Percentiles rank a stretch among this genome's conserved stretches.
phyloP scores from a whole-genome alignment of 2,888 invertebrate genomes.

The Melipona beecheii region DNA sequence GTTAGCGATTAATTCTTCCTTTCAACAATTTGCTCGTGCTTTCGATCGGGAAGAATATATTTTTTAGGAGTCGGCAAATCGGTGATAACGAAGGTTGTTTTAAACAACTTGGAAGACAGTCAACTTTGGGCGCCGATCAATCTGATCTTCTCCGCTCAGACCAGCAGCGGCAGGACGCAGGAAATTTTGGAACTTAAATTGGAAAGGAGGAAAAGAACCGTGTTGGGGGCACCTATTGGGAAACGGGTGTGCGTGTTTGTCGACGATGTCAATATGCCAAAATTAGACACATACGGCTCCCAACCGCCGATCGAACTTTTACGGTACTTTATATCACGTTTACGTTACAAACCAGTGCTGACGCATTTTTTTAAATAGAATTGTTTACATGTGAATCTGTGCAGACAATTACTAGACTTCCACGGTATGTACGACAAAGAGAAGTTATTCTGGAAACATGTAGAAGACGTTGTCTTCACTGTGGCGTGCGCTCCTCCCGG shows the following conservation, averaged over 20 bases:
- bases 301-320: conserved; percentile 96
- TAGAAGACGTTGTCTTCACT: conserved; percentile 92
- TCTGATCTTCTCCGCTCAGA: conserved; percentile 96
- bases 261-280: conserved; percentile 97
- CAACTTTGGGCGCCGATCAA: conserved; percentile 90
- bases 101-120: conserved; percentile 87
- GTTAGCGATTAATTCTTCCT: conserved; percentile 81
- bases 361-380: neutral
- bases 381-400: neutral
- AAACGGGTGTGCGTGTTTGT: conserved; percentile 94
- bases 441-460: conserved; percentile 94
- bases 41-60: too few relatives aligned
- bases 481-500: conserved; percentile 96
- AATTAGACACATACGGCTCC: conserved; percentile 93
- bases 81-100: conserved; percentile 90
- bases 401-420: conserved; percentile 90
- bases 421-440: conserved; percentile 94
- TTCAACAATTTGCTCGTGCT: rapidly evolving
- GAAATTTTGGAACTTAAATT: conserved; percentile 94
- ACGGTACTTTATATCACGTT: conserved; percentile 85
- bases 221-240: conserved; percentile 92
- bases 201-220: conserved; percentile 92
- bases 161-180: conserved; percentile 92
- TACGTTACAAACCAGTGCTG: too few relatives aligned
- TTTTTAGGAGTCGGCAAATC: conserved; percentile 94